Percentiles rank a stretch among this genome's conserved stretches.
Evolutionary conservation across 2,888 invertebrate genomes (phyloP).

Genomic region (Polydesmus complanatus): DNA sequence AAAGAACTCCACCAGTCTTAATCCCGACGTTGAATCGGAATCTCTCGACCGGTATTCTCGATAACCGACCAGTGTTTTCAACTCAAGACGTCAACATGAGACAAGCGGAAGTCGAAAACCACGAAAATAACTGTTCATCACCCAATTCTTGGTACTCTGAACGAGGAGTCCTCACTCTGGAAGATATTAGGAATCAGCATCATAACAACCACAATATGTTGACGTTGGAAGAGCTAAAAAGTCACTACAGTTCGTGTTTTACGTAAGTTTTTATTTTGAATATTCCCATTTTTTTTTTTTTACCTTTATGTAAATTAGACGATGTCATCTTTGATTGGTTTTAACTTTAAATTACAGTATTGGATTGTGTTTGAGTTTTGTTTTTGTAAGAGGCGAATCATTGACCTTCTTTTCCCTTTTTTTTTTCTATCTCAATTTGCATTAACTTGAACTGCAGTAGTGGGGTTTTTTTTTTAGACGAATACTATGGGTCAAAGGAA

Average conservation of each 20-base stretch:
- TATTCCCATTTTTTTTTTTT: too few relatives aligned
- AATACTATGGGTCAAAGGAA: too few relatives aligned
- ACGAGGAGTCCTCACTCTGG: conserved; percentile 11
- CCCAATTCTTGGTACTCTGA: conserved; percentile 12
- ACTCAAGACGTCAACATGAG: background rate
- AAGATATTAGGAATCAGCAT: conserved; percentile 12
- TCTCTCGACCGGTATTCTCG: background rate
- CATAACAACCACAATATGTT: conserved; percentile 13
- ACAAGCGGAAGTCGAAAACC: background rate
- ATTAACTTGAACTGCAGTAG: too few relatives aligned
- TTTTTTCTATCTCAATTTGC: too few relatives aligned
- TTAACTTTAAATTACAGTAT: too few relatives aligned
- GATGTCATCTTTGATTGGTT: too few relatives aligned
- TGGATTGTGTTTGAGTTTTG: too few relatives aligned
- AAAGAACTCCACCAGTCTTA: conserved; percentile 6
- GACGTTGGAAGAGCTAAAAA: conserved; percentile 48
- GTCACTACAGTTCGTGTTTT: conserved; percentile 57
- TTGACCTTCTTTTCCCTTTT: too few relatives aligned
- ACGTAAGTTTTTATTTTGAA: conserved; percentile 36
- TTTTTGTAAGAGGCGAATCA: too few relatives aligned
- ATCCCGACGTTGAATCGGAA: conserved; percentile 1
- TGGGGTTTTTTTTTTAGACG: too few relatives aligned
- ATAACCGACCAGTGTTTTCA: background rate
- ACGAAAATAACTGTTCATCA: conserved; percentile 9
- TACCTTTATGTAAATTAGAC: too few relatives aligned